phyloP scores from a whole-genome alignment of 1,140 invertebrate species.

The Mamestra configurata region DNA sequence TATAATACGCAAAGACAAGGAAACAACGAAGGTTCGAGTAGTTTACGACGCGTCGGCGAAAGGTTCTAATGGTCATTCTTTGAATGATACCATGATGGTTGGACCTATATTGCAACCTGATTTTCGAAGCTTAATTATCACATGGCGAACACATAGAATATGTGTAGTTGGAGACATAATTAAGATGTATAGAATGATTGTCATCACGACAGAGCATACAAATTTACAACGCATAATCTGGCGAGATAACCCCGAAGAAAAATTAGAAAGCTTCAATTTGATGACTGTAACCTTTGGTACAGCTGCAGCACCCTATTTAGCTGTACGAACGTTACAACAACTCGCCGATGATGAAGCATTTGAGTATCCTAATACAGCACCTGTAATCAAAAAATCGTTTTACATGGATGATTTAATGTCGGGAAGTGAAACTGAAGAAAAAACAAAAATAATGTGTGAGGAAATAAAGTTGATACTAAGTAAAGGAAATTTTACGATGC shows the following conservation, averaged over 20 bases:
- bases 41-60: constrained; percentile 61
- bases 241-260: constrained; percentile 59
- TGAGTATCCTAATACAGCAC: constrained; percentile 49
- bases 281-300: constrained; percentile 68
- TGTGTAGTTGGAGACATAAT: constrained; percentile 59
- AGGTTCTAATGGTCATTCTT: constrained; percentile 55
- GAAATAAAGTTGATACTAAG: constrained; percentile 55
- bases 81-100: constrained; percentile 59
- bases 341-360: constrained; percentile 65
- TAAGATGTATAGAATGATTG: constrained; percentile 60
- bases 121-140: constrained; percentile 55
- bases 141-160: constrained; percentile 58
- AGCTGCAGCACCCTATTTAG: constrained; percentile 66
- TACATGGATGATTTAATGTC: constrained; percentile 79
- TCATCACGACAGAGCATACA: constrained; percentile 54
- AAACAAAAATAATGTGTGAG: constrained; percentile 50
- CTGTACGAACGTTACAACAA: constrained; percentile 64
- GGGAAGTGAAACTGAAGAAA: constrained; percentile 53
- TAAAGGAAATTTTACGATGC: constrained; percentile 71
- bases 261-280: constrained; percentile 64
- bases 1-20: constrained; percentile 61
- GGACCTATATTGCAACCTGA: constrained; percentile 60
- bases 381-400: constrained; percentile 60
- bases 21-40: constrained; percentile 59
- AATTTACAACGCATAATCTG: constrained; percentile 78